Evolutionary conservation across 1,140 invertebrate genomes (phyloP).

Genomic region (Ladona fulva): DNA sequence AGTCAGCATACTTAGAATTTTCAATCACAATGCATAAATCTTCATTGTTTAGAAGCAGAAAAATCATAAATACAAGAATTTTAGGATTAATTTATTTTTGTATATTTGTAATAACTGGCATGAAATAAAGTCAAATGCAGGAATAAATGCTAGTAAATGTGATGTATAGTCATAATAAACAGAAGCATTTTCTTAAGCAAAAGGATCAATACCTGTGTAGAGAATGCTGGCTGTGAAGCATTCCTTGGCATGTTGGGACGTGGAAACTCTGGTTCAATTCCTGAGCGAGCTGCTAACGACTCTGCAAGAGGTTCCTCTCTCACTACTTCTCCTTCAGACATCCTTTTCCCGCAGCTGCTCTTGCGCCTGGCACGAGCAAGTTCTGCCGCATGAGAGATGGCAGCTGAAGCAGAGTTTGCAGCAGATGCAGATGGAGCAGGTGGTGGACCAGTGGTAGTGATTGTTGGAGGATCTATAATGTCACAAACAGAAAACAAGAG

Average conservation of each 20-base stretch:
- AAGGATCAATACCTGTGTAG: slow-evolving; percentile 64
- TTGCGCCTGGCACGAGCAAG: not conserved
- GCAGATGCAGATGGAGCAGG: not conserved
- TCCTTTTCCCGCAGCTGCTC: not conserved
- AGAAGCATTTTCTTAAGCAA: too few relatives aligned
- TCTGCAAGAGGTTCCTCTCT: not conserved
- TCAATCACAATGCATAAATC: too few relatives aligned
- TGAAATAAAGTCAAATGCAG: too few relatives aligned
- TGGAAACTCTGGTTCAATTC: slow-evolving; percentile 22
- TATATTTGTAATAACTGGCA: too few relatives aligned
- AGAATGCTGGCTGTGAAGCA: slow-evolving; percentile 74
- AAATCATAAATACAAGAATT: too few relatives aligned
- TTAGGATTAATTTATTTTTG: too few relatives aligned
- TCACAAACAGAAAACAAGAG: too few relatives aligned
- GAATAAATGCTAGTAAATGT: too few relatives aligned
- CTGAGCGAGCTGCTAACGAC: not conserved
- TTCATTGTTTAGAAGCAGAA: too few relatives aligned
- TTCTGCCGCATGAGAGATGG: not conserved
- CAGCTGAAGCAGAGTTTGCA: not conserved
- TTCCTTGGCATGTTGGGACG: slow-evolving; percentile 59
- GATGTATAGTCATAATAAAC: too few relatives aligned
- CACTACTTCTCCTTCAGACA: not conserved
- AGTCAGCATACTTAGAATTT: too few relatives aligned
- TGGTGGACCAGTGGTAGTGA: not conserved
- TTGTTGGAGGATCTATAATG: not conserved